Conservation (phyloP, 2,113 vertebrate species). For the Dicrurus megarhynchus region DNA sequence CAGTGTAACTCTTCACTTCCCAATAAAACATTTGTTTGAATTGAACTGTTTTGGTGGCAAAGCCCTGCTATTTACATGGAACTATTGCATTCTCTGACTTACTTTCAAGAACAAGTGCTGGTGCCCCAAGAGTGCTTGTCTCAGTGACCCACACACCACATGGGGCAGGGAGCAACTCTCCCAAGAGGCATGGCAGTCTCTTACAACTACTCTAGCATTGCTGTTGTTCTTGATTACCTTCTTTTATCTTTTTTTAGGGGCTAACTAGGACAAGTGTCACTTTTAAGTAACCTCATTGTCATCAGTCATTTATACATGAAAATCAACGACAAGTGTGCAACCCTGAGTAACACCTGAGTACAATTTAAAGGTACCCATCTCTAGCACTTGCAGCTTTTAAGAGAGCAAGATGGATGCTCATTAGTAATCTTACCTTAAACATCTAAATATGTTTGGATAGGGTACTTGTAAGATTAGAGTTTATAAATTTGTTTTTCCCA, state of each 20-base stretch:
- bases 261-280: not conserved
- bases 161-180: not conserved
- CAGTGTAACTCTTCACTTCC: not conserved
- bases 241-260: not conserved
- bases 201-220: not conserved
- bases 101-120: not conserved
- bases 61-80: not conserved
- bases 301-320: not conserved
- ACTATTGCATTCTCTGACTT: not conserved
- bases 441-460: not conserved
- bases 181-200: not conserved
- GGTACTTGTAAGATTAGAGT: not conserved
- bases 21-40: conserved; percentile 69
- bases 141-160: accelerated
- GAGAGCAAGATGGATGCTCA: not conserved
- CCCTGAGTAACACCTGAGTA: not conserved
- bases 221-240: not conserved
- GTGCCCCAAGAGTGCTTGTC: accelerated
- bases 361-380: not conserved
- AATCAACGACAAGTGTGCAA: not conserved
- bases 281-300: not conserved
- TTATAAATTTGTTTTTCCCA: not conserved
- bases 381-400: not conserved
- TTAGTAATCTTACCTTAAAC: not conserved
- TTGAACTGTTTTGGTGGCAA: not conserved